Base-by-base conservation (phyloP, 2,888 invertebrate genomes). In the Synergus umbraculus region DNA sequence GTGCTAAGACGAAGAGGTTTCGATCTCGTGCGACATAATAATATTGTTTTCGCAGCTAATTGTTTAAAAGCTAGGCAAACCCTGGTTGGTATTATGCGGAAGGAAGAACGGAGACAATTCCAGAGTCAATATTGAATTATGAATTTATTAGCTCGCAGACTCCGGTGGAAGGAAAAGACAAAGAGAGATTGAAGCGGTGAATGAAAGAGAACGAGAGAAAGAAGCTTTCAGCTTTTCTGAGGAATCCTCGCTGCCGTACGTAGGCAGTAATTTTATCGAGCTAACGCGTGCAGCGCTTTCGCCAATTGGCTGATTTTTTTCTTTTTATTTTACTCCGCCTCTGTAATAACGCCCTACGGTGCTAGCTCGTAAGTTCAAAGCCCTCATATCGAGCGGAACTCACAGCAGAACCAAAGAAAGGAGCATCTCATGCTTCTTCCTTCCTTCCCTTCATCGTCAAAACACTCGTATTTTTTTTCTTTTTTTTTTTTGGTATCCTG, bases 91-190 rank as follows among this genome's bases (percentile, higher is more conserved):
- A 87, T 86, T 87, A 85, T 86, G 83, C 83, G 80, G 81, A 82
- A 83, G 83, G 81, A 82, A 83, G 86, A 81, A 76, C 80, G 85
- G 79, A 84, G 88, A 89, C 88, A 88, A 87, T 89, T 87, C 86
- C 82, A 83, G 87, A 87, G 90, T 90, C 90, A 90, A 90, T 90
- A 90, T 90, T 90, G 90, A 90, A 88, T 89, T 89, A 90, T 90
- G 89, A 89, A 90, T 90, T 90, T 90, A 90, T 90, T 89, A 88
- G 86, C 87, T 46, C 63, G 37, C 66, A 29, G 44, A 76, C 54
- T 73, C 37, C 37, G 10, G n/a, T 37, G 49, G 18, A 46, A 73
- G 22, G 43, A 22, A n/a, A 12, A 44, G n/a, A 43, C 22, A 22
- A 43, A 8, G 41, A 76, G 65, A 13, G 46, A 46, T 18, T 49